Percentiles rank a stretch among this genome's conserved stretches.
Evolutionary conservation across 2,888 invertebrate species (phyloP).

Genomic region (Morinoia aosen): DNA sequence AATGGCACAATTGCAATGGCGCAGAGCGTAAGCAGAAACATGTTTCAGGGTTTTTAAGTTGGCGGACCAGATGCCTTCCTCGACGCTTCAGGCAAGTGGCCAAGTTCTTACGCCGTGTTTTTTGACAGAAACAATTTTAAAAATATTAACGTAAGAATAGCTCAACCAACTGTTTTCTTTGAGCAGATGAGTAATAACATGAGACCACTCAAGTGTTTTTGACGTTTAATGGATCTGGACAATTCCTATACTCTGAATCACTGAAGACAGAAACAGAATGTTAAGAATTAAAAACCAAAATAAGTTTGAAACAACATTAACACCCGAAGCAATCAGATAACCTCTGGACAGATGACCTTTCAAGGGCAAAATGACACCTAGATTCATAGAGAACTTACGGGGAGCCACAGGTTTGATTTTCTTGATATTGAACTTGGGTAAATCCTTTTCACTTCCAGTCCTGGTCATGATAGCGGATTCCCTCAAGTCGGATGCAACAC

Average conservation of each 20-base stretch:
- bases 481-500: conserved; percentile 55
- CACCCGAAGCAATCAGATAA: not conserved
- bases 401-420: conserved; percentile 58
- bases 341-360: not conserved
- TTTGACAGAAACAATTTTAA: not conserved
- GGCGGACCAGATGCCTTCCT: conserved; percentile 1
- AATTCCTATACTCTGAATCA: not conserved
- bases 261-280: not conserved
- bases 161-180: not conserved
- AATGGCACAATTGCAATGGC: not conserved
- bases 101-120: not conserved
- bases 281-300: not conserved
- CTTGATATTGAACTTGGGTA: conserved; percentile 65
- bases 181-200: not conserved
- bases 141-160: not conserved
- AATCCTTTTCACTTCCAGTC: conserved; percentile 63
- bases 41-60: not conserved
- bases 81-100: conserved; percentile 4
- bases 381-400: conserved; percentile 7
- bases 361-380: not conserved
- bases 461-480: conserved; percentile 55
- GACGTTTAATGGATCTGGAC: not conserved
- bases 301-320: not conserved
- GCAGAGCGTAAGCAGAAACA: not conserved
- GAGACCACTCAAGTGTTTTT: not conserved